A percentile compares a stretch with the other conserved stretches of the same genome.
These are phyloP conservation scores for Hirtodrosophila trivittata DNA, from an alignment of 2,888 invertebrate genomes.

Conservation along the genomic window DNA sequence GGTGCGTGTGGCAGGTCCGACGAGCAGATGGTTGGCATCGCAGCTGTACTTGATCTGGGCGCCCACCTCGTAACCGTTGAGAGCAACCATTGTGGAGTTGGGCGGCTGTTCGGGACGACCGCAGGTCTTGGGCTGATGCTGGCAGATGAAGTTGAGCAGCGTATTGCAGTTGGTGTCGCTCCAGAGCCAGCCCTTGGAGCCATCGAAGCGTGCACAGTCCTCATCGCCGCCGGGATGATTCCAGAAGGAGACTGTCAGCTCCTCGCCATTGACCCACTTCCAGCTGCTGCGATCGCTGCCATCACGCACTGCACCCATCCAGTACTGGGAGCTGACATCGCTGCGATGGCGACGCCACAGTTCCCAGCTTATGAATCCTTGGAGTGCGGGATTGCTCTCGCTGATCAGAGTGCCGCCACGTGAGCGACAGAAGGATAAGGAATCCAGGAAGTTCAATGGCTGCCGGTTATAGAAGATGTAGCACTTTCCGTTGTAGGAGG, in stretches of 20 bases:
- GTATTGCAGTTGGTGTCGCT: constrained; percentile 94
- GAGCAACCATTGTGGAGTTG: constrained; percentile 93
- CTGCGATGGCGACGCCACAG: constrained; percentile 95
- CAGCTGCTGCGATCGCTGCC: constrained; percentile 90
- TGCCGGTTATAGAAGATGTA: constrained; percentile 96
- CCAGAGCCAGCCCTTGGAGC: constrained; percentile 97
- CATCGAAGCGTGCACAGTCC: constrained; percentile 95
- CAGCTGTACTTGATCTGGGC: constrained; percentile 93
- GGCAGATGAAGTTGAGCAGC: constrained; percentile 94
- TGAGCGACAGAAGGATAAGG: constrained; percentile 90
- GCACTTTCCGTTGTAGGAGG: constrained; percentile 97
- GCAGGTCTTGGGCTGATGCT: constrained; percentile 96
- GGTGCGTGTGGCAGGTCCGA: constrained; percentile 92
- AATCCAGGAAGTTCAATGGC: constrained; percentile 91
- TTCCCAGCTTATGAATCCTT: constrained; percentile 98
- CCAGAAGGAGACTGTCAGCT: constrained; percentile 96
- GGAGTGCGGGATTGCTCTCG: constrained; percentile 96
- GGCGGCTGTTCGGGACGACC: constrained; percentile 96
- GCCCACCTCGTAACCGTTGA: constrained; percentile 91
- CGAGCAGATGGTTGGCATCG: constrained; percentile 92
- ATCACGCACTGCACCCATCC: constrained; percentile 97
- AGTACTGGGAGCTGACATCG: constrained; percentile 95
- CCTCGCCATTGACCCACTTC: constrained; percentile 95
- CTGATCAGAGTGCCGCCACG: constrained; percentile 94
- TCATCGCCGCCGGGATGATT: constrained; percentile 92